Evolutionary conservation across 2,797 vertebrate genomes (phyloP).

Genomic region (Gadopsis marmoratus): DNA sequence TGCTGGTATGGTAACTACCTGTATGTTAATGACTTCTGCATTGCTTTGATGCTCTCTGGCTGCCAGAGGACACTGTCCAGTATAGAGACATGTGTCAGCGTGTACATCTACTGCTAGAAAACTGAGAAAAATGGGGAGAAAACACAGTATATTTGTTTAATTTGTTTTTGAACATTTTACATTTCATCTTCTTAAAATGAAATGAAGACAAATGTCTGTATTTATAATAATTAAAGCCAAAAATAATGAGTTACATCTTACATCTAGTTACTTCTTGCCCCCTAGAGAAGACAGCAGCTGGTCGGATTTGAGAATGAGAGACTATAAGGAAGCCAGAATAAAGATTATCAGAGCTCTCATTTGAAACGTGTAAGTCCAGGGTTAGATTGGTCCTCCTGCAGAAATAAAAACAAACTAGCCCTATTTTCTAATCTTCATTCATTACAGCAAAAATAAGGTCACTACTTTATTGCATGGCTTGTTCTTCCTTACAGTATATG

Average conservation of each 20-base stretch:
- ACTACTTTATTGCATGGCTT: no score
- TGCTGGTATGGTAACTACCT: constrained; percentile 58
- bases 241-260: neutral
- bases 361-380: neutral
- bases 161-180: no score
- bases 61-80: neutral
- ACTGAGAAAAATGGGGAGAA: no score
- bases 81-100: neutral
- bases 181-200: no score
- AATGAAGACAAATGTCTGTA: no score
- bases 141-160: no score
- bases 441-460: no score
- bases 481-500: no score
- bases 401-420: neutral
- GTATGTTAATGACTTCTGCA: constrained; percentile 71
- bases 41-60: constrained; percentile 78
- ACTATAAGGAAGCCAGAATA: neutral
- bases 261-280: neutral
- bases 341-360: no score
- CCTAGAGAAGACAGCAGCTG: neutral
- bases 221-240: neutral
- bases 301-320: neutral
- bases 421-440: no score
- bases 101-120: neutral
- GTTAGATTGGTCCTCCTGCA: neutral